Percentiles rank a stretch among this genome's conserved stretches.
Conservation (phyloP, 2,888 invertebrate species). For the Rotaria macrura region DNA sequence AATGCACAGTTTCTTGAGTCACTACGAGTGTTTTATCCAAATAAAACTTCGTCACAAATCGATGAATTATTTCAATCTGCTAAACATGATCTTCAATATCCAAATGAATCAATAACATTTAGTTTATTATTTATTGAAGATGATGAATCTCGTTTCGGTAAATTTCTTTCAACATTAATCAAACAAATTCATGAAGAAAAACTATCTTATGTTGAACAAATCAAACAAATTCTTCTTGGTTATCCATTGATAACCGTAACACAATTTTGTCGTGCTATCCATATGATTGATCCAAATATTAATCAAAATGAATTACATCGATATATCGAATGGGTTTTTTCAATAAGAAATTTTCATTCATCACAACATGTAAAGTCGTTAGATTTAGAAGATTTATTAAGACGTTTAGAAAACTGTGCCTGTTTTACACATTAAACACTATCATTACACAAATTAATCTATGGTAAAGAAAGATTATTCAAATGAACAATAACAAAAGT, state of each 20-base stretch:
- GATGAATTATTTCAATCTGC: not conserved
- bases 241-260: not conserved
- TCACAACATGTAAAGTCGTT: not conserved
- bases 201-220: not conserved
- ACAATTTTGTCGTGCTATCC: not conserved
- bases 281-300: not conserved
- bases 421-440: constrained; percentile 16
- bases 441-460: not conserved
- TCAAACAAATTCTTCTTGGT: not conserved
- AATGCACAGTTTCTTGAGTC: not conserved
- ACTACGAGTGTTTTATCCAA: not conserved
- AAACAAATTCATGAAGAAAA: not conserved
- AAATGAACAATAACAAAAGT: not conserved
- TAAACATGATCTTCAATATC: not conserved
- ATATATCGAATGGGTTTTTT: not conserved
- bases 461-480: not conserved
- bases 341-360: not conserved
- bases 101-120: not conserved
- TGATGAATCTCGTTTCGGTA: not conserved
- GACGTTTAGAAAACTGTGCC: constrained; percentile 15
- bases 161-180: not conserved
- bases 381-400: constrained; percentile 21
- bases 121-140: not conserved
- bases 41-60: not conserved
- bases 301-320: not conserved